Percentiles rank a stretch among this genome's conserved stretches.
Evolutionary conservation across 2,113 vertebrate species (phyloP).

Genomic region (Oncorhynchus masou): DNA sequence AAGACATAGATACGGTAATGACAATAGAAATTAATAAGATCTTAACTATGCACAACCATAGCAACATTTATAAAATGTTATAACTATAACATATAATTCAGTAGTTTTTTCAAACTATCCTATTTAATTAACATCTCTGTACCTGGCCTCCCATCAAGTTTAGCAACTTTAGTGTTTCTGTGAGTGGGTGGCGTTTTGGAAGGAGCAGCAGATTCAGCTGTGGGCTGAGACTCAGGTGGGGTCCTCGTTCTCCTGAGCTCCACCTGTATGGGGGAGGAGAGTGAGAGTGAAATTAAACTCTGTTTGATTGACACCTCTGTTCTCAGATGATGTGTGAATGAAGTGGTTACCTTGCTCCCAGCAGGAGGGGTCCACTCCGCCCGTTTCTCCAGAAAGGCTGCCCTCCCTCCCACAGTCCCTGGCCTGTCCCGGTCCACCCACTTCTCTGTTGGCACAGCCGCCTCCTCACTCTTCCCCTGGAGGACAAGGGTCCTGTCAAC

Average conservation of each 20-base stretch:
- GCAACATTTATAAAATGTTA: no score
- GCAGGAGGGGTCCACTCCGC: slow-evolving; percentile 37
- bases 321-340: background rate
- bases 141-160: slow-evolving; percentile 33
- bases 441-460: slow-evolving; percentile 8
- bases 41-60: background rate
- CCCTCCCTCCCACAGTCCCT: slow-evolving; percentile 43
- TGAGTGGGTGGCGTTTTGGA: slow-evolving; percentile 15
- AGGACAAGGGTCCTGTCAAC: slow-evolving; percentile 17
- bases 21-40: background rate
- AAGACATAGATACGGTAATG: background rate
- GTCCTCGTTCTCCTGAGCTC: slow-evolving; percentile 44
- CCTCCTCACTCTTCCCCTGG: slow-evolving; percentile 39
- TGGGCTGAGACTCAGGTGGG: slow-evolving; percentile 26
- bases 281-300: background rate
- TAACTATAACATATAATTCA: background rate
- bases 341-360: slow-evolving; percentile 58
- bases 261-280: slow-evolving; percentile 36
- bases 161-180: slow-evolving; percentile 17
- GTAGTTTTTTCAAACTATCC: background rate
- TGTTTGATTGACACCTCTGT: background rate
- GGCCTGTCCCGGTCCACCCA: slow-evolving; percentile 18
- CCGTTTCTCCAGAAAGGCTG: slow-evolving; percentile 54
- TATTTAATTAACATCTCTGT: background rate
- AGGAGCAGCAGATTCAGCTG: slow-evolving; percentile 26